These are phyloP conservation scores for Celastrina argiolus DNA, from an alignment of 2,888 invertebrate genomes.

Conservation along the genomic window DNA sequence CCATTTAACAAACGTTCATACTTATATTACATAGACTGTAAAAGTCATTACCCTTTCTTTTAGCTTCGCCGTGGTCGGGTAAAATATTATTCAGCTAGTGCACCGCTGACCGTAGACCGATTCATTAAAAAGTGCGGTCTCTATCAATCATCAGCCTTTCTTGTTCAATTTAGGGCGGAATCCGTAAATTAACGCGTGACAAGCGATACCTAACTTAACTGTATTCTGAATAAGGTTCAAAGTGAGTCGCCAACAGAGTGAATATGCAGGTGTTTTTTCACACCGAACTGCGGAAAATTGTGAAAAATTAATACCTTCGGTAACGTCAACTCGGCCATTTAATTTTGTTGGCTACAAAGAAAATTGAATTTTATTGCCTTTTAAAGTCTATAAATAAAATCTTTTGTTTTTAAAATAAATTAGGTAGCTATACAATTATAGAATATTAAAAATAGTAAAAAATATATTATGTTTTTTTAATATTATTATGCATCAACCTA, in stretches of 20 bases:
- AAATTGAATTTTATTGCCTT: slow-evolving; percentile 4
- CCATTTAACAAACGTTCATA: too few relatives aligned
- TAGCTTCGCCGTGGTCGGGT: too few relatives aligned
- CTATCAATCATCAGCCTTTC: slow-evolving; percentile 11
- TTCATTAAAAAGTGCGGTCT: slow-evolving; percentile 3
- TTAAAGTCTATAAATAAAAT: background rate
- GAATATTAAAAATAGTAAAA: too few relatives aligned
- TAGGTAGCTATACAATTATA: too few relatives aligned
- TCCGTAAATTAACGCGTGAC: background rate
- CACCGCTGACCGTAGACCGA: background rate
- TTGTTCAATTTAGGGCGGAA: background rate
- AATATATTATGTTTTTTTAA: too few relatives aligned
- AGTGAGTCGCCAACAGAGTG: background rate
- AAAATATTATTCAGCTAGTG: background rate
- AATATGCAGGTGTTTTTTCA: slow-evolving; percentile 13
- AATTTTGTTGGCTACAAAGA: background rate
- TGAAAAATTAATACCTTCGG: slow-evolving; percentile 9
- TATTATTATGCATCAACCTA: too few relatives aligned
- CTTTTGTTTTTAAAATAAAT: background rate
- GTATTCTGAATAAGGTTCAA: background rate
- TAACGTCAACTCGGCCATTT: background rate
- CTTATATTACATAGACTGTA: too few relatives aligned
- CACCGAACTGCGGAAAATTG: slow-evolving; percentile 12
- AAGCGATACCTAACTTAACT: background rate
- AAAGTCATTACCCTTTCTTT: too few relatives aligned